Evolutionary conservation across 2,888 invertebrate genomes (phyloP).

Genomic region (Formica aserva): DNA sequence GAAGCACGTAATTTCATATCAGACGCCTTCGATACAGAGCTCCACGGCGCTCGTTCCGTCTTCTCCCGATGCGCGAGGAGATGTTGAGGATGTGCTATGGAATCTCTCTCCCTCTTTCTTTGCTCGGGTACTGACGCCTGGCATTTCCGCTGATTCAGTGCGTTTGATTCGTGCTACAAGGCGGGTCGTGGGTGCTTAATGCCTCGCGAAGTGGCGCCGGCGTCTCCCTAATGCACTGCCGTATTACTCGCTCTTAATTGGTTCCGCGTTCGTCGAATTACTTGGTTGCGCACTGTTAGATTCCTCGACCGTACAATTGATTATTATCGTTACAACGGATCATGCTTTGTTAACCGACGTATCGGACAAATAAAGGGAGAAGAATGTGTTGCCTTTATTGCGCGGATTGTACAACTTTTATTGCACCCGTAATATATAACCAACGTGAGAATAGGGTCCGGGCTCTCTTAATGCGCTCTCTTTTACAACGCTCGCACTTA

Average conservation of each 20-base stretch:
- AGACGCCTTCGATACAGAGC: constrained; percentile 48
- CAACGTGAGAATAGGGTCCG: neutral
- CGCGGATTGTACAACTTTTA: constrained; percentile 37
- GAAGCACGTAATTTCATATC: constrained; percentile 54
- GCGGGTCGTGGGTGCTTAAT: constrained; percentile 52
- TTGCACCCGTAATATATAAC: constrained; percentile 24
- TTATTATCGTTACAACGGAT: constrained; percentile 48
- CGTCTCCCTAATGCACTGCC: constrained; percentile 51
- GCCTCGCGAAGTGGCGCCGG: constrained; percentile 50
- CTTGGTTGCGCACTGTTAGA: constrained; percentile 11
- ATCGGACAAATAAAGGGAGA: constrained; percentile 37
- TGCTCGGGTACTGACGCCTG: constrained; percentile 30
- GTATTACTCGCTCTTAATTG: constrained; percentile 54
- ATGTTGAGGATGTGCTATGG: constrained; percentile 36
- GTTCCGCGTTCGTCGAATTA: constrained; percentile 54
- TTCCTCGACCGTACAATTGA: constrained; percentile 27
- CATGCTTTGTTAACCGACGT: constrained; percentile 47
- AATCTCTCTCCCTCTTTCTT: neutral
- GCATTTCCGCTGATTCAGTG: constrained; percentile 55
- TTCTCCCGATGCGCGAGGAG: constrained; percentile 6
- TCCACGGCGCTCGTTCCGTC: constrained; percentile 43
- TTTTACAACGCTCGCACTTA: constrained; percentile 28
- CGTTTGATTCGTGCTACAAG: constrained; percentile 43
- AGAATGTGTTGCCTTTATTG: constrained; percentile 3
- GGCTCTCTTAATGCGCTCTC: constrained; percentile 4